Conservation (phyloP, 1,140 invertebrate species). For the Bombus huntii region DNA sequence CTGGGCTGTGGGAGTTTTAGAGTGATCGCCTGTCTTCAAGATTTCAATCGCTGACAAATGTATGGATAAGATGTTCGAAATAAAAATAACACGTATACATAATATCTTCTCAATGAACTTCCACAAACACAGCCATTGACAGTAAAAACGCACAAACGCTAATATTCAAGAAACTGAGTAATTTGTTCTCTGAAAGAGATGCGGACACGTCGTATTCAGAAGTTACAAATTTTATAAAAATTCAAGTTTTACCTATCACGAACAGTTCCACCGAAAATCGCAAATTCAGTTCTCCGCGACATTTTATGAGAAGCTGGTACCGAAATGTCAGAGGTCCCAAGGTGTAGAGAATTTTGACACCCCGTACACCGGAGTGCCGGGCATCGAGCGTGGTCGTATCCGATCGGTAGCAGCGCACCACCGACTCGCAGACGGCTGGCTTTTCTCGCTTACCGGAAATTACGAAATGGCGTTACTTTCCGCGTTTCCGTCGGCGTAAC, state of each 20-base stretch:
- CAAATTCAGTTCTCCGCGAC: not conserved
- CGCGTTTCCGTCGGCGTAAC: slow-evolving; percentile 65
- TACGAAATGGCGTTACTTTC: slow-evolving; percentile 75
- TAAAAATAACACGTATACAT: too few species aligned
- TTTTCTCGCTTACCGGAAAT: slow-evolving; percentile 68
- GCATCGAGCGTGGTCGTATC: not conserved
- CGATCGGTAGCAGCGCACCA: not conserved
- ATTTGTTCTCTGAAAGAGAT: too few species aligned
- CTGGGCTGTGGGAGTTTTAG: not conserved
- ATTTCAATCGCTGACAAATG: too few species aligned
- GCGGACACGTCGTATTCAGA: too few species aligned
- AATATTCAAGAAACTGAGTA: too few species aligned
- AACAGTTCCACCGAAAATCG: not conserved
- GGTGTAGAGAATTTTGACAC: not conserved
- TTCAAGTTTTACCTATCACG: too few species aligned
- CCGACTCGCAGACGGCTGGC: slow-evolving; percentile 28
- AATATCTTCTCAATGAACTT: too few species aligned
- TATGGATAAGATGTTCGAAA: too few species aligned
- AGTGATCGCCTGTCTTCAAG: not conserved
- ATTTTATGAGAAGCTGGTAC: not conserved
- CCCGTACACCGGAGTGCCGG: not conserved
- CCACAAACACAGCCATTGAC: too few species aligned
- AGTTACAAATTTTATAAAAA: too few species aligned
- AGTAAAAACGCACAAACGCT: too few species aligned
- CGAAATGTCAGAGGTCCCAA: not conserved